Evolutionary conservation across 2,888 invertebrate species (phyloP).

Genomic region (Parnassius glacialis): DNA sequence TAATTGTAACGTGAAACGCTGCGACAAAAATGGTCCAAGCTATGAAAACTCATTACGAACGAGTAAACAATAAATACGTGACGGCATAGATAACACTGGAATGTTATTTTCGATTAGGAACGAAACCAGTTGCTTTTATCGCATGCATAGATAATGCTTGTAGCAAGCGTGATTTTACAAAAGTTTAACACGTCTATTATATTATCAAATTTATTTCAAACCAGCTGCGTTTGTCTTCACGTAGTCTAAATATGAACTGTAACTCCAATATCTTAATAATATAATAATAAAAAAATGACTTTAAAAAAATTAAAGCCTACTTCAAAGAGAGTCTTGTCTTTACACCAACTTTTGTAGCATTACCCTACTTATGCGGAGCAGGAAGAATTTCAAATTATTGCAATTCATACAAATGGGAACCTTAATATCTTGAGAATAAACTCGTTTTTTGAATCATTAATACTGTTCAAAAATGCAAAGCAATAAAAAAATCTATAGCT

Average conservation of each 20-base stretch:
- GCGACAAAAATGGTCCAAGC: conserved; percentile 21
- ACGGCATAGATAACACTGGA: conserved; percentile 68
- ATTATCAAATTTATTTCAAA: not conserved
- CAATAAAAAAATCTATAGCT: too few relatives aligned
- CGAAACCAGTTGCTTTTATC: conserved; percentile 66
- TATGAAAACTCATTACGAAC: conserved; percentile 49
- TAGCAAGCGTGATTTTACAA: not conserved
- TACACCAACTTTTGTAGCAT: too few relatives aligned
- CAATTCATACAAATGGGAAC: too few relatives aligned
- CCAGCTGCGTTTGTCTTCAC: not conserved
- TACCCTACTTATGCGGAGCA: too few relatives aligned
- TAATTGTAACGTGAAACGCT: conserved; percentile 27
- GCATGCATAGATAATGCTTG: conserved; percentile 56
- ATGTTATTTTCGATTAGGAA: conserved; percentile 75
- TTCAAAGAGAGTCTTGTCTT: too few relatives aligned
- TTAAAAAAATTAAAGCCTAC: too few relatives aligned
- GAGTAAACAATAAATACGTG: conserved; percentile 56
- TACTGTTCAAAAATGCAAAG: too few relatives aligned
- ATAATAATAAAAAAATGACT: too few relatives aligned
- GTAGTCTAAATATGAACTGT: not conserved
- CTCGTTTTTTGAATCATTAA: too few relatives aligned
- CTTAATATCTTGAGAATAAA: too few relatives aligned
- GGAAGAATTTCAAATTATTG: too few relatives aligned
- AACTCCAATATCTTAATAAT: too few relatives aligned
- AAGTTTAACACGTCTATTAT: not conserved